phyloP scores from a whole-genome alignment of 2,113 vertebrate genomes.

The Talpa occidentalis region DNA sequence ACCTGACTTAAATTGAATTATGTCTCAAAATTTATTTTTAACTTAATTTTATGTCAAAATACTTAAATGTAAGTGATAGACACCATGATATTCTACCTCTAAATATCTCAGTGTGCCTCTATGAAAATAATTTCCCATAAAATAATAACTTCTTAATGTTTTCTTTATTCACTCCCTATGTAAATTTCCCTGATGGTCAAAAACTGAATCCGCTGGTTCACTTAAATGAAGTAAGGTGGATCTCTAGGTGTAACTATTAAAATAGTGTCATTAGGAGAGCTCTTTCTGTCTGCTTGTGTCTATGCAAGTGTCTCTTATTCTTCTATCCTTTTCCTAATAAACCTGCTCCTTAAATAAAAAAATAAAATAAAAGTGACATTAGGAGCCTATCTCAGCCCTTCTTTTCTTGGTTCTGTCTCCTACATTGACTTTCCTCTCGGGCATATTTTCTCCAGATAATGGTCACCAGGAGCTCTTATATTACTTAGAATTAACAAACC shows the following conservation, averaged over 20 bases:
- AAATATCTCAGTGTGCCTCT: background rate
- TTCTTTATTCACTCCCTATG: background rate
- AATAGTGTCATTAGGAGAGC: background rate
- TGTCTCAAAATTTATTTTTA: background rate
- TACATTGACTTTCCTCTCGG: background rate
- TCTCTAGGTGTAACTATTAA: background rate
- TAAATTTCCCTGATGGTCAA: background rate
- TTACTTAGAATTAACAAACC: background rate
- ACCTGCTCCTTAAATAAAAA: too few relatives aligned
- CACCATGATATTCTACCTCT: background rate
- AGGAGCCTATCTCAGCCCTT: background rate
- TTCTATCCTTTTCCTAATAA: too few relatives aligned
- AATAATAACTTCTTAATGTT: conserved; percentile 36
- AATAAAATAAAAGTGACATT: too few relatives aligned
- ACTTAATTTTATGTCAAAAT: background rate
- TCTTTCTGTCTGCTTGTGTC: too few relatives aligned
- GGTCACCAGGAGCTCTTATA: background rate
- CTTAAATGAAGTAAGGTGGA: background rate
- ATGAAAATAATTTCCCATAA: conserved; percentile 46
- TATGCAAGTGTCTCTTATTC: too few relatives aligned
- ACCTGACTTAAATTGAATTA: background rate
- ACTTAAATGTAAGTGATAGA: background rate
- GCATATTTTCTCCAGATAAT: background rate
- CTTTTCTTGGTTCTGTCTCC: background rate
- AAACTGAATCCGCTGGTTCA: conserved; percentile 2